A percentile compares a stretch with the other conserved stretches of the same genome.
phyloP scores from a whole-genome alignment of 53 echinoderm and acorn worm genomes.

The Henricia sp. region DNA sequence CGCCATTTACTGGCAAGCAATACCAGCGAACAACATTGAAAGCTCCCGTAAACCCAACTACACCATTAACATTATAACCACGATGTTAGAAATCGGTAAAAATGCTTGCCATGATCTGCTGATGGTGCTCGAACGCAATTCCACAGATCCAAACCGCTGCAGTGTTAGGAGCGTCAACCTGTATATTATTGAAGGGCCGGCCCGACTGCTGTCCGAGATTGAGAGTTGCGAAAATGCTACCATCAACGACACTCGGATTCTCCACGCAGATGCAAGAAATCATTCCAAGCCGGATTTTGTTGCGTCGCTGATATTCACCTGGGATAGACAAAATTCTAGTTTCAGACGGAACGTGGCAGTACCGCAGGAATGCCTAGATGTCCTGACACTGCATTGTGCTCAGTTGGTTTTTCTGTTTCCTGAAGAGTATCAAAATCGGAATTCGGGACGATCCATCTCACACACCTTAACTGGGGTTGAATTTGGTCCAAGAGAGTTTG shows the following conservation, averaged over 20 bases:
- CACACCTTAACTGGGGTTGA: background rate
- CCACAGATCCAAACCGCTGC: background rate
- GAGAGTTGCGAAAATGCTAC: slow-evolving; percentile 10
- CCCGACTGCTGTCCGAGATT: background rate
- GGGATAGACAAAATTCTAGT: background rate
- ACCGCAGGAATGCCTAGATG: slow-evolving; percentile 9
- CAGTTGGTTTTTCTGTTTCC: background rate
- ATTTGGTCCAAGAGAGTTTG: background rate
- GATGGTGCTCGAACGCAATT: background rate
- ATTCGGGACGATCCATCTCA: background rate
- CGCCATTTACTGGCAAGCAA: background rate
- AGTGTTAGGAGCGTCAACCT: background rate
- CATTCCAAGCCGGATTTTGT: background rate
- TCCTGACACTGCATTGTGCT: slow-evolving; percentile 2
- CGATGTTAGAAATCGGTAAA: background rate
- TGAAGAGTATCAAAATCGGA: background rate
- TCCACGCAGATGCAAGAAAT: background rate
- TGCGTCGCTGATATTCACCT: background rate
- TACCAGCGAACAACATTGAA: no score
- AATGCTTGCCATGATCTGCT: background rate
- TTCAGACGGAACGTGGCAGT: background rate
- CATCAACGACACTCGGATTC: background rate
- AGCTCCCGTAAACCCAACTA: no score
- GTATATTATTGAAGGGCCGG: background rate
- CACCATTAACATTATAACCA: background rate